phyloP scores from a whole-genome alignment of 2,888 invertebrate genomes.

The Dynastes hyllus region DNA sequence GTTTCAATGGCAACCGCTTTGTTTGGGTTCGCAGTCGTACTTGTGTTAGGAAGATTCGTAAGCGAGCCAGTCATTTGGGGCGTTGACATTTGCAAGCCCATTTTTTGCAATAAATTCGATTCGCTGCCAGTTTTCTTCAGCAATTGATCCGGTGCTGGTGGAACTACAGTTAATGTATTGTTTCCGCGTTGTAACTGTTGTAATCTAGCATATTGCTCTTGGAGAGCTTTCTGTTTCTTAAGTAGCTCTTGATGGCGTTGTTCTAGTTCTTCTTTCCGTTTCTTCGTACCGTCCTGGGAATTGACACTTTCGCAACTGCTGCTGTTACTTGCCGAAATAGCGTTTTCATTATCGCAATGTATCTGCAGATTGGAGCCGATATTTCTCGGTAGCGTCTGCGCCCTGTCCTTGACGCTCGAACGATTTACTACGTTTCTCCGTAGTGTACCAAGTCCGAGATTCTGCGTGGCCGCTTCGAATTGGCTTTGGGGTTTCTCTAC shows the following conservation, averaged over 20 bases:
- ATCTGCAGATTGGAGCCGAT: slow-evolving; percentile 68
- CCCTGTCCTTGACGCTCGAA: slow-evolving; percentile 68
- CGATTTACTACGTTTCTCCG: slow-evolving; percentile 68
- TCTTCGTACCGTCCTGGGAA: slow-evolving; percentile 80
- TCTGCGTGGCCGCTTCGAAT: slow-evolving; percentile 70
- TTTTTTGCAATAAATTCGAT: slow-evolving; percentile 88
- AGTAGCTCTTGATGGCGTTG: slow-evolving; percentile 91
- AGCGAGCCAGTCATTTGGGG: slow-evolving; percentile 76
- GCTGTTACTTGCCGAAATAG: slow-evolving; percentile 77
- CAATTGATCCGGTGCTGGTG: slow-evolving; percentile 77
- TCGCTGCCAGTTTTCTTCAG: slow-evolving; percentile 93
- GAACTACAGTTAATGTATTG: slow-evolving; percentile 76
- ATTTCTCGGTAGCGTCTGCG: slow-evolving; percentile 70
- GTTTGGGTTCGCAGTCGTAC: slow-evolving; percentile 61
- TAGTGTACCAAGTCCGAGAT: slow-evolving; percentile 70
- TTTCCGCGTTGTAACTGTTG: slow-evolving; percentile 90
- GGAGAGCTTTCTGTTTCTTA: slow-evolving; percentile 89
- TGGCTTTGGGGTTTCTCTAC: slow-evolving; percentile 67
- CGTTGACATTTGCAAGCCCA: slow-evolving; percentile 80
- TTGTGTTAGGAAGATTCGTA: slow-evolving; percentile 75
- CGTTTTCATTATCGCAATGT: slow-evolving; percentile 64
- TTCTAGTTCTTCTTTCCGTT: slow-evolving; percentile 85
- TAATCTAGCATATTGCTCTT: slow-evolving; percentile 92
- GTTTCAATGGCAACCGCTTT: slow-evolving; percentile 62
- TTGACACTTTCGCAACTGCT: slow-evolving; percentile 86